A percentile compares a stretch with the other conserved stretches of the same genome.
Conservation (phyloP, 2,113 vertebrate genomes). For the Lontra canadensis region DNA sequence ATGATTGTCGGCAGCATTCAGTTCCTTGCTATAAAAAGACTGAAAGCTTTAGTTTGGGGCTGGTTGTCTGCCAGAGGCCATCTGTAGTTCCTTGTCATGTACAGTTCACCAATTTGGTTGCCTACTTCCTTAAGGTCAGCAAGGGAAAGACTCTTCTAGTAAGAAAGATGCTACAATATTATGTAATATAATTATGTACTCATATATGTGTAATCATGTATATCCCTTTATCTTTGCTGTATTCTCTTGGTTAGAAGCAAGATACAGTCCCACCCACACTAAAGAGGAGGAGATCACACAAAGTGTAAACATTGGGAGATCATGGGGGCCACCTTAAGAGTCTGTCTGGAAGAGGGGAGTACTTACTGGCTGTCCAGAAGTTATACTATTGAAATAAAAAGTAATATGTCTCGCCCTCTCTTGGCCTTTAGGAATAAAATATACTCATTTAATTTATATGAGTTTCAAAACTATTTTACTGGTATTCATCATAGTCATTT, state of each 20-base stretch:
- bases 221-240: not conserved
- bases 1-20: not conserved
- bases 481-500: not conserved
- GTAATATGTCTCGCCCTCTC: not conserved
- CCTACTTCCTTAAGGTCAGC: not conserved
- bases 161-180: not conserved
- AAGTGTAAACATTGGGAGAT: not conserved
- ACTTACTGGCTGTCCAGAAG: not conserved
- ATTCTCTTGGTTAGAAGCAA: not conserved
- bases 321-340: not conserved
- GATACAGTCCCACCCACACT: not conserved
- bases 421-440: not conserved
- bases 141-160: not conserved
- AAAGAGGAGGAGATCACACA: not conserved
- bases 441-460: conserved; percentile 2
- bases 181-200: not conserved
- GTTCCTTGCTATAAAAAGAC: not conserved
- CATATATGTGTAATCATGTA: not conserved
- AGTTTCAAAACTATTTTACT: conserved; percentile 26
- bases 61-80: not conserved
- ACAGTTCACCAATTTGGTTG: not conserved
- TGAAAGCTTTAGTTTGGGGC: not conserved
- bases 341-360: not conserved
- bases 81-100: not conserved
- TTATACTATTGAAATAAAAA: conserved; percentile 23